These are phyloP conservation scores for Sturnus vulgaris DNA, from an alignment of 2,113 vertebrate species.

Conservation along the genomic window DNA sequence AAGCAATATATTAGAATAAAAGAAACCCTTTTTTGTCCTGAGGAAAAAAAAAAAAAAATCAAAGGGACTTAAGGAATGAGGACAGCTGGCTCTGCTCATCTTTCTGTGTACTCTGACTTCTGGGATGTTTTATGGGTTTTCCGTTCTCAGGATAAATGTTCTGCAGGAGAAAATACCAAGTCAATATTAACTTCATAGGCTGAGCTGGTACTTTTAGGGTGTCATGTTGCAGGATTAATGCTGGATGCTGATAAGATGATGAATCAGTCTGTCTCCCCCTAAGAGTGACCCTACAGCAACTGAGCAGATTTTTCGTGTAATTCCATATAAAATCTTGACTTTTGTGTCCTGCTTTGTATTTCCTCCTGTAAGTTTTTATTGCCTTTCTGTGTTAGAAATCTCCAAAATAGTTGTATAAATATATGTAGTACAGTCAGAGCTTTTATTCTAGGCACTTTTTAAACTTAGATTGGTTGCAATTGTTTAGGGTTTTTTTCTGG, in stretches of 20 bases:
- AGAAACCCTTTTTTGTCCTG: not conserved
- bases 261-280: not conserved
- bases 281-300: not conserved
- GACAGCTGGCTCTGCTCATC: not conserved
- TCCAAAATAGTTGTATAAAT: not conserved
- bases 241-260: not conserved
- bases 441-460: not conserved
- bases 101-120: not conserved
- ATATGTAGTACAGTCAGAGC: not conserved
- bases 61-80: not conserved
- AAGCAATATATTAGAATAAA: not conserved
- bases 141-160: not conserved
- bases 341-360: not conserved
- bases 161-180: not conserved
- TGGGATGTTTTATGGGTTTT: not conserved
- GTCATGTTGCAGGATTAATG: not conserved
- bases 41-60: fast-evolving
- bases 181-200: not conserved
- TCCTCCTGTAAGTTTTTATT: not conserved
- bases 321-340: not conserved
- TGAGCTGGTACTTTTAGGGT: not conserved
- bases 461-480: not conserved
- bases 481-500: not conserved
- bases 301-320: not conserved
- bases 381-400: not conserved